These are phyloP conservation scores for Equus przewalskii DNA, from an alignment of 2,113 vertebrate genomes.

Conservation along the genomic window DNA sequence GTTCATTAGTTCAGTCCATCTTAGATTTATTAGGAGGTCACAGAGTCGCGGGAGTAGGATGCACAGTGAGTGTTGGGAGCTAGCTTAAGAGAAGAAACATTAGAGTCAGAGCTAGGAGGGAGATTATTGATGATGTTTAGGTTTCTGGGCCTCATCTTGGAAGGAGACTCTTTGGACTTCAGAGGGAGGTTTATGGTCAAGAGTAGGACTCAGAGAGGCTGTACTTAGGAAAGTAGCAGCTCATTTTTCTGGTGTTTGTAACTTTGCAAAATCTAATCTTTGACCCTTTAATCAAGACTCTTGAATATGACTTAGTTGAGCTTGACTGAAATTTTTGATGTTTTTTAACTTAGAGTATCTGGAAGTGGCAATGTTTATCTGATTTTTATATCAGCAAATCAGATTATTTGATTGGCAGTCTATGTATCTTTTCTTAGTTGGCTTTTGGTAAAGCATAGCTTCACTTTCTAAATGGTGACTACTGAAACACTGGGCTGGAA, in stretches of 20 bases:
- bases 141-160: background rate
- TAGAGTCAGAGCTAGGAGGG: background rate
- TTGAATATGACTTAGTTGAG: constrained; percentile 56
- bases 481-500: background rate
- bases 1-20: background rate
- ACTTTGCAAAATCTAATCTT: background rate
- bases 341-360: constrained; percentile 44
- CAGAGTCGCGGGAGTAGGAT: background rate
- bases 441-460: background rate
- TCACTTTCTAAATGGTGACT: background rate
- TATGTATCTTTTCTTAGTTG: background rate
- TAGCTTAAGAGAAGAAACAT: background rate
- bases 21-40: background rate
- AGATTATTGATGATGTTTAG: background rate
- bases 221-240: constrained; percentile 16
- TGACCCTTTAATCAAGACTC: background rate
- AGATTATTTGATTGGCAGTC: background rate
- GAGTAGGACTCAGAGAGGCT: background rate
- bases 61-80: background rate
- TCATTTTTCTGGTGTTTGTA: constrained; percentile 48
- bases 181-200: background rate
- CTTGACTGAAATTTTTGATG: constrained; percentile 41
- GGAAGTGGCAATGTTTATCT: constrained; percentile 17
- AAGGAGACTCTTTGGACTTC: background rate
- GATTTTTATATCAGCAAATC: constrained; percentile 34